Percentiles rank a stretch among this genome's conserved stretches.
These are phyloP conservation scores for Salticus scenicus DNA, from an alignment of 2,888 invertebrate species.

Conservation along the genomic window DNA sequence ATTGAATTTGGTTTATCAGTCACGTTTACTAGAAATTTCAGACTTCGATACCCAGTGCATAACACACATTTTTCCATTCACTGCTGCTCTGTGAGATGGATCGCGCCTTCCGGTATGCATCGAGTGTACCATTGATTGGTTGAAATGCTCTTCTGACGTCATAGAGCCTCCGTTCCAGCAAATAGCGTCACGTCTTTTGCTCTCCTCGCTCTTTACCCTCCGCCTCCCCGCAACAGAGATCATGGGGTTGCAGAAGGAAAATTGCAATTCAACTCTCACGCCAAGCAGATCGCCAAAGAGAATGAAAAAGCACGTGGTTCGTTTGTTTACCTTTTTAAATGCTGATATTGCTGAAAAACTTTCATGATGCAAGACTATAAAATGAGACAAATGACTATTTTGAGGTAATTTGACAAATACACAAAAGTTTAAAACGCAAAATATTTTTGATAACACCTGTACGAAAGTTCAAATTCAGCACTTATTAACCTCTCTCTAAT, in stretches of 20 bases:
- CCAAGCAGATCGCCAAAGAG: conserved; percentile 37
- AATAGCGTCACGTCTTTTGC: conserved; percentile 68
- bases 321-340: conserved; percentile 39
- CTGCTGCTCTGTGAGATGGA: conserved; percentile 8
- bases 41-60: neutral
- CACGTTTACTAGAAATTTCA: neutral
- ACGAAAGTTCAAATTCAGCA: no score
- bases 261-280: conserved; percentile 7
- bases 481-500: no score
- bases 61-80: conserved; percentile 8
- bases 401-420: no score
- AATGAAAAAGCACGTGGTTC: conserved; percentile 42
- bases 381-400: no score
- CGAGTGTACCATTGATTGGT: conserved; percentile 55
- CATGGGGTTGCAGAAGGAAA: conserved; percentile 31
- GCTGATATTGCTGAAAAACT: no score
- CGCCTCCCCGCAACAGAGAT: conserved; percentile 54
- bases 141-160: conserved; percentile 48
- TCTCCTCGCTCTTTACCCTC: conserved; percentile 64
- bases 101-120: conserved; percentile 54
- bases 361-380: no score
- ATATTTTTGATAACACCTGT: no score
- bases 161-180: conserved; percentile 61
- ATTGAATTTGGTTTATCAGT: neutral
- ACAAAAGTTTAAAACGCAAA: no score